Evolutionary conservation across 2,888 invertebrate species (phyloP).

Genomic region (Lysandra bellargus): DNA sequence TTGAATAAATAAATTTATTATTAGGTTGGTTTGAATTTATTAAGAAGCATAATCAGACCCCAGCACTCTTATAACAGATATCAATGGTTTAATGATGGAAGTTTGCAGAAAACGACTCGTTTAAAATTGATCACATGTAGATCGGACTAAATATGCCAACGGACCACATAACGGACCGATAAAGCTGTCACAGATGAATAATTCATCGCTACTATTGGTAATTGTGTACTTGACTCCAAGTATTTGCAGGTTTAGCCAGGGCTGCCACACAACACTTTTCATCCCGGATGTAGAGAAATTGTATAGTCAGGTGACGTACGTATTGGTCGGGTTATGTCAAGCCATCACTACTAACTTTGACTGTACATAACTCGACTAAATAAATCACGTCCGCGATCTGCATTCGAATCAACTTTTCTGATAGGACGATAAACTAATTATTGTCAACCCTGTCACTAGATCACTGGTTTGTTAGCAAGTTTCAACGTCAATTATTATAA

Average conservation of each 20-base stretch:
- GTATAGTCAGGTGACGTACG: neutral
- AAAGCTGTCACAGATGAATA: constrained; percentile 24
- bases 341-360: neutral
- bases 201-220: constrained; percentile 26
- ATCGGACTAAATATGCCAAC: constrained; percentile 6
- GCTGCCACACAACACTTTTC: neutral
- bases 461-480: constrained; percentile 49
- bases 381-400: neutral
- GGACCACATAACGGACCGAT: constrained; percentile 25
- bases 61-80: no score
- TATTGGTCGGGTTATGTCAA: neutral
- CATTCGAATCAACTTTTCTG: no score
- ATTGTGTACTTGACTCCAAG: constrained; percentile 28
- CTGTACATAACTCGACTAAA: neutral
- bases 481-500: constrained; percentile 59
- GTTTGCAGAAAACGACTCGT: neutral
- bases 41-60: no score
- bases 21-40: no score
- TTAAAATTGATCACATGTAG: constrained; percentile 2
- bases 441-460: neutral
- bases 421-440: no score
- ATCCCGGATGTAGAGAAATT: neutral
- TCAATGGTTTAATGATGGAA: neutral
- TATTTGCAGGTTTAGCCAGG: constrained; percentile 15
- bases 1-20: no score